phyloP scores from a whole-genome alignment of 2,888 invertebrate genomes.

The Brachylomia viminalis region DNA sequence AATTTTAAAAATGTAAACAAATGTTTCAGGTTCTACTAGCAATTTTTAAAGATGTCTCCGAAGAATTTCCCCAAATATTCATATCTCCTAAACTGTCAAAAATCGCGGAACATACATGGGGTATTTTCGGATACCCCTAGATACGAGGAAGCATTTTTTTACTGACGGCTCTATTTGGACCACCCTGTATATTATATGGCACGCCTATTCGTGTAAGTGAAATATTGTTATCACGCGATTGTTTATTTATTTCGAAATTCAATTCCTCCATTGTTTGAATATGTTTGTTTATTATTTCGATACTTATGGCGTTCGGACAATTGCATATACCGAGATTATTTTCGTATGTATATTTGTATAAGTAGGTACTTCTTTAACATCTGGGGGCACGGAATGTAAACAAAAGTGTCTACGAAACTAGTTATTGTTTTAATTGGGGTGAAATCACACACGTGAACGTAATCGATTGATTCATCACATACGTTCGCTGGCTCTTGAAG shows the following conservation, averaged over 20 bases:
- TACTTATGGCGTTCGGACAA: conserved; percentile 34
- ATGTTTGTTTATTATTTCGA: conserved; percentile 48
- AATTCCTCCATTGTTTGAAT: conserved; percentile 40
- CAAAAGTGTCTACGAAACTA: conserved; percentile 44
- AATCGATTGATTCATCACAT: conserved; percentile 17
- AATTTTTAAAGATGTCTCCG: too few relatives aligned
- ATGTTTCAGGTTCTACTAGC: too few relatives aligned
- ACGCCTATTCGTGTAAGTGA: conserved; percentile 16
- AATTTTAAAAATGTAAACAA: too few relatives aligned
- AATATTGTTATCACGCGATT: conserved; percentile 27
- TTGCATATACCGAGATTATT: conserved; percentile 45
- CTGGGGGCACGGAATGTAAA: conserved; percentile 53
- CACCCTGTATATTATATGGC: too few relatives aligned
- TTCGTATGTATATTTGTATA: conserved; percentile 52
- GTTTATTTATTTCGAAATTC: conserved; percentile 48
- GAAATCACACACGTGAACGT: conserved; percentile 14
- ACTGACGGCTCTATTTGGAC: too few relatives aligned
- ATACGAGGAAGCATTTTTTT: too few relatives aligned
- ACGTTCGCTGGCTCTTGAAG: neutral
- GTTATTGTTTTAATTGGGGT: conserved; percentile 21
- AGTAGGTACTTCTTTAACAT: conserved; percentile 29
- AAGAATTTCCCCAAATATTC: too few relatives aligned
- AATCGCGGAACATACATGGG: too few relatives aligned
- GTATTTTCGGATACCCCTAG: too few relatives aligned
- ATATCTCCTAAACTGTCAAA: too few relatives aligned